Percentiles rank a stretch among this genome's conserved stretches.
phyloP scores from a whole-genome alignment of 2,797 vertebrate species.

The Poecilia gillii region DNA sequence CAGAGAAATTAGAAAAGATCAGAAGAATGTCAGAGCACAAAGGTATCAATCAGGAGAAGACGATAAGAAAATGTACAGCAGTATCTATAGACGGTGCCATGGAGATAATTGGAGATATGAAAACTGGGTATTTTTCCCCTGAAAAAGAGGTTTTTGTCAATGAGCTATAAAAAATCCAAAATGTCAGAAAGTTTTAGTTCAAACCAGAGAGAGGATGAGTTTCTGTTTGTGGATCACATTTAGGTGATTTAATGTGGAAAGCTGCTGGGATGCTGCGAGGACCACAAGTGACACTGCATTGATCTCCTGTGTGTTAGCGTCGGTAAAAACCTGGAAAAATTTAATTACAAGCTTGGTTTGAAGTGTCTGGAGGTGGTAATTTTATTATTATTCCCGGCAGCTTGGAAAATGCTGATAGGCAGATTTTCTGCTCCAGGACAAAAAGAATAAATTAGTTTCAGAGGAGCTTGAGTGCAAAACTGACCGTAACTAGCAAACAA shows the following conservation, averaged over 20 bases:
- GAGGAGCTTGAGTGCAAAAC: conserved; percentile 19
- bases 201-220: neutral
- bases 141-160: neutral
- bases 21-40: neutral
- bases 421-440: neutral
- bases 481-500: conserved; percentile 11
- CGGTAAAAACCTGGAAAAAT: neutral
- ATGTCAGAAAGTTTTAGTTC: too few species aligned
- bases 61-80: neutral
- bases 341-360: neutral
- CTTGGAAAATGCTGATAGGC: conserved; percentile 17
- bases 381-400: conserved; percentile 13
- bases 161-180: too few species aligned
- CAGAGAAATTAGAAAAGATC: neutral
- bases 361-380: neutral
- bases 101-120: neutral
- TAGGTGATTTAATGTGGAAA: neutral
- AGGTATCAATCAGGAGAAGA: neutral
- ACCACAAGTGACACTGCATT: conserved; percentile 2
- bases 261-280: neutral
- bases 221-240: neutral
- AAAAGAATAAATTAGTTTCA: conserved; percentile 14
- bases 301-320: neutral
- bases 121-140: neutral
- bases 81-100: too few species aligned